These are phyloP conservation scores for Polyommatus icarus DNA, from an alignment of 2,888 invertebrate genomes.

Conservation along the genomic window DNA sequence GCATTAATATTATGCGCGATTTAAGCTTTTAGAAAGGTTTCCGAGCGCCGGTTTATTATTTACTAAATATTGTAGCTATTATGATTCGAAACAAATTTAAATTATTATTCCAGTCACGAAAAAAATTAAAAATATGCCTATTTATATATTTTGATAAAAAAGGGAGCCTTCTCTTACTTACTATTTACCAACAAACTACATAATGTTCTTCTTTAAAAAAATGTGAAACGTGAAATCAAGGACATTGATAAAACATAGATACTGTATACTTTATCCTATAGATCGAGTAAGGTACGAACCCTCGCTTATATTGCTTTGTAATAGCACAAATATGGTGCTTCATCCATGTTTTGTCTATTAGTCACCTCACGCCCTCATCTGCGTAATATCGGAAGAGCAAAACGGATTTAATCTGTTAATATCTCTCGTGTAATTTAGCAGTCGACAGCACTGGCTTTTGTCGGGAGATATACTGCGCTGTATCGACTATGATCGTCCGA, in stretches of 20 bases:
- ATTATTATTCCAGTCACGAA: background rate
- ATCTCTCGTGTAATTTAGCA: slow-evolving; percentile 32
- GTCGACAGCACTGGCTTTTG: slow-evolving; percentile 26
- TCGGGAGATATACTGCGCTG: slow-evolving; percentile 30
- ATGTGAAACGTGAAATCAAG: too few species aligned
- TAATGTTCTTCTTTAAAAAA: too few species aligned
- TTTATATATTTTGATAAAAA: background rate
- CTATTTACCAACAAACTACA: too few species aligned
- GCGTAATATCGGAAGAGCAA: slow-evolving; percentile 11
- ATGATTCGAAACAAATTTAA: background rate
- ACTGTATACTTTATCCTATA: background rate
- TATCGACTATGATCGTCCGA: slow-evolving; percentile 26
- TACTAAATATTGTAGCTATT: background rate
- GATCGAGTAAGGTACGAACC: background rate
- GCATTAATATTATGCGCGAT: background rate
- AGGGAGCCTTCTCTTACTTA: background rate
- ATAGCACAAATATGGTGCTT: background rate
- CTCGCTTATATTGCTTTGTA: background rate
- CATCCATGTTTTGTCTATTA: background rate
- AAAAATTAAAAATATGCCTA: background rate
- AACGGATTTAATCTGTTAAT: slow-evolving; percentile 27
- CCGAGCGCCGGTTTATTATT: too few species aligned
- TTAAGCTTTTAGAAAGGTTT: slow-evolving; percentile 9
- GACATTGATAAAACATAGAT: too few species aligned
- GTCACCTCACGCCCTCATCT: background rate